Evolutionary conservation across 2,113 vertebrate species (phyloP).

Genomic region (Forbesichthys agassizii): DNA sequence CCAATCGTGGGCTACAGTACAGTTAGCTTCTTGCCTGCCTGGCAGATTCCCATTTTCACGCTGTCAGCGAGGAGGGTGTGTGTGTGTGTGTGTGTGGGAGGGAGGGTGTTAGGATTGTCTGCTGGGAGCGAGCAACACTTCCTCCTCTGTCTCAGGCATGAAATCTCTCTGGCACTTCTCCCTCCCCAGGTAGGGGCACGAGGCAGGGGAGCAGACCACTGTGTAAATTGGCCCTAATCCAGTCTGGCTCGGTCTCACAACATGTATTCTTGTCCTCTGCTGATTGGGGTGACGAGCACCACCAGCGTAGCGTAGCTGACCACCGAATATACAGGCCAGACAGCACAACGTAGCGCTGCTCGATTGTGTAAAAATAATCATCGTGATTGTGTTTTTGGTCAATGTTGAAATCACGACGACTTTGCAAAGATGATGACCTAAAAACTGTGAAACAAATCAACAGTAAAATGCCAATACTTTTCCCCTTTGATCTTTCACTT

Average conservation of each 20-base stretch:
- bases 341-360: not conserved
- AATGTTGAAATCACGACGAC: too few species aligned
- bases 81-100: slow-evolving; percentile 3
- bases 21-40: slow-evolving; percentile 58
- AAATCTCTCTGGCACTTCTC: slow-evolving; percentile 65
- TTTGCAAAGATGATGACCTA: too few species aligned
- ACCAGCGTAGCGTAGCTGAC: slow-evolving; percentile 9
- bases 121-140: slow-evolving; percentile 54
- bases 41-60: slow-evolving; percentile 72
- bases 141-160: slow-evolving; percentile 66
- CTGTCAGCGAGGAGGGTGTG: slow-evolving; percentile 55
- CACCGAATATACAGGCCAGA: not conserved
- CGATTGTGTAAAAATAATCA: too few species aligned
- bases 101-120: slow-evolving; percentile 49
- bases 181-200: slow-evolving; percentile 41
- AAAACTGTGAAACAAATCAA: too few species aligned
- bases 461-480: too few species aligned
- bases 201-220: slow-evolving; percentile 38
- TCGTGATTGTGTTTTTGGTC: too few species aligned
- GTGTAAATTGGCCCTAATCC: slow-evolving; percentile 64
- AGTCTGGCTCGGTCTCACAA: slow-evolving; percentile 47
- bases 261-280: slow-evolving; percentile 28
- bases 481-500: too few species aligned
- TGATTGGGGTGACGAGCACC: slow-evolving; percentile 36
- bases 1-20: slow-evolving; percentile 31